Evolutionary conservation across 2,797 vertebrate species (phyloP).

Genomic region (Oreortyx pictus): DNA sequence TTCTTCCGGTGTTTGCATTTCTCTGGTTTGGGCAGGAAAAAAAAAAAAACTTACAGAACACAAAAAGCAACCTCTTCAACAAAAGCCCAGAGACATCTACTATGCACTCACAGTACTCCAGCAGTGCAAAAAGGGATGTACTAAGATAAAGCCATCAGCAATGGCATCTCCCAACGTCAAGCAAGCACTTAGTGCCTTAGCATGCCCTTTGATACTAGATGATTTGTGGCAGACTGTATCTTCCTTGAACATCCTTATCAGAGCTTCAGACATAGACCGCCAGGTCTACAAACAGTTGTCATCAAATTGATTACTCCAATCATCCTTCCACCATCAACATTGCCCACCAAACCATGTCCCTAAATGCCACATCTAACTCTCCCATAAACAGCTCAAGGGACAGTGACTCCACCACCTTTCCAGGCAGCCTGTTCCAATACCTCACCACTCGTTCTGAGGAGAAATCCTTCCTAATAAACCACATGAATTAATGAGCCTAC

Average conservation of each 20-base stretch:
- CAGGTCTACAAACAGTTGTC: background rate
- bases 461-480: too few species aligned
- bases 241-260: background rate
- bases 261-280: background rate
- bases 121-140: background rate
- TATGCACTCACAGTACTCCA: background rate
- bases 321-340: too few species aligned
- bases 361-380: too few species aligned
- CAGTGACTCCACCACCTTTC: too few species aligned
- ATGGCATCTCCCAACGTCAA: background rate
- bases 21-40: background rate
- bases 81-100: background rate
- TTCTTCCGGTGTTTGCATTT: background rate
- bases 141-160: background rate
- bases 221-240: background rate
- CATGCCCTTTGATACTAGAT: background rate
- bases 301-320: background rate
- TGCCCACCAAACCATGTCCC: too few species aligned
- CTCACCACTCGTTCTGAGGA: too few species aligned
- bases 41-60: background rate
- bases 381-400: too few species aligned
- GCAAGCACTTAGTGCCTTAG: background rate
- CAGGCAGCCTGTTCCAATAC: too few species aligned
- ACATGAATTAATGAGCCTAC: background rate
- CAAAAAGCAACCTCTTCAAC: background rate